These are phyloP conservation scores for Cephalopachus bancanus DNA, from an alignment of 2,797 vertebrate genomes.

Conservation along the genomic window DNA sequence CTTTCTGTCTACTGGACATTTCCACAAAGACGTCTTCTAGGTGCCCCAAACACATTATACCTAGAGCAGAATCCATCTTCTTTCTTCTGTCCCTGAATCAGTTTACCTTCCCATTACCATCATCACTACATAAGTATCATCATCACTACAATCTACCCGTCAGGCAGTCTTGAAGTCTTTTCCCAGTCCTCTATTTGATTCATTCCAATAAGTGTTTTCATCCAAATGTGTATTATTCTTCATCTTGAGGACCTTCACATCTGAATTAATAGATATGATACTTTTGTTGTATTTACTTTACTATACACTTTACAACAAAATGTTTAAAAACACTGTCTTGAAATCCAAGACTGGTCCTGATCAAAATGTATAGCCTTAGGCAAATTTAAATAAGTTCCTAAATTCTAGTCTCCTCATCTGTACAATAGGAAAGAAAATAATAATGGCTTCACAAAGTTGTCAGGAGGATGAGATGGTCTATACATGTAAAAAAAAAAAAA, in stretches of 20 bases:
- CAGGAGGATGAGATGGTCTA: background rate
- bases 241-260: background rate
- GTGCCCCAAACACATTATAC: background rate
- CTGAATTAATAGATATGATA: background rate
- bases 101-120: background rate
- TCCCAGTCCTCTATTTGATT: background rate
- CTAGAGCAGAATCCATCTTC: background rate
- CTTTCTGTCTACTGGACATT: background rate
- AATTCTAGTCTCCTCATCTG: constrained; percentile 13
- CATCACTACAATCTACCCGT: background rate
- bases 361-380: background rate
- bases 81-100: background rate
- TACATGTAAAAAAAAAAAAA: background rate
- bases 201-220: constrained; percentile 1
- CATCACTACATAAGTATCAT: background rate
- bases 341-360: background rate
- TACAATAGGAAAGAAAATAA: background rate
- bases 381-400: background rate
- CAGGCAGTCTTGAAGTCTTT: background rate
- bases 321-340: constrained; percentile 18
- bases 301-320: background rate
- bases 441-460: background rate
- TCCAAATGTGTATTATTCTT: background rate
- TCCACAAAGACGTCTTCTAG: background rate
- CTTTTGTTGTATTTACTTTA: background rate